Evolutionary conservation across 2,113 vertebrate genomes (phyloP), one percentile per base, ranked within the genome.

Genomic region (Rhinolophus ferrumequinum): DNA sequence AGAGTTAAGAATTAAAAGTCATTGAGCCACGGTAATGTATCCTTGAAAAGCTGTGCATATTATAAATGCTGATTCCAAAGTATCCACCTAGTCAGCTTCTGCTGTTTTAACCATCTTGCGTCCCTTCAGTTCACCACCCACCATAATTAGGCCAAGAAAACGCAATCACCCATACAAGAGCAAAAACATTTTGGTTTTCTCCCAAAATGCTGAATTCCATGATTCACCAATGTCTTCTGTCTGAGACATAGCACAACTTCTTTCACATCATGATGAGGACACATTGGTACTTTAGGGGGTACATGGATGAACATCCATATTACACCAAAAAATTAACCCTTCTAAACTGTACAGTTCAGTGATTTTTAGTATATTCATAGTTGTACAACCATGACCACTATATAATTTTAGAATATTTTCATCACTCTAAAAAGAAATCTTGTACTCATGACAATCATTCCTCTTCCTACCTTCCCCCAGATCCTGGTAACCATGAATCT

Each of bases 131-230:
- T 92, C 13, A 30, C 26, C 22, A 35, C 35, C 15, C 88, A 38
- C 47, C 47, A 66, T 50, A 50, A 50, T 64, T 87, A 84, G 58
- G 35, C 41, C 85, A 92, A 47, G 80, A 90, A 97, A 94, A 94
- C 22, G 24, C 56, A 13, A 22, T 92, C 18, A 44, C 44, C 21
- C 6, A 66, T 22, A n/a, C 28, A 93, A 90, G 24, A 76, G 38
- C 60, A 94, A 88, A 88, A 44, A 41, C 64, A 84, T 75, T 94
- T 75, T 95, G 35, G 5, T 80, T 85, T 56, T 60, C 67, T 88
- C 50, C 77, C 35, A 92, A 88, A 54, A 54, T 35, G 35, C 56
- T 92, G 38, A 95, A 79, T 82, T 77, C 35, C 8, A 1, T 56
- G 30, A 22, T 90, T 87, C 38, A 35, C 18, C 4, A 19, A 26